phyloP scores from a whole-genome alignment of 2,888 invertebrate genomes.

The Drosophila suboccidentalis region DNA sequence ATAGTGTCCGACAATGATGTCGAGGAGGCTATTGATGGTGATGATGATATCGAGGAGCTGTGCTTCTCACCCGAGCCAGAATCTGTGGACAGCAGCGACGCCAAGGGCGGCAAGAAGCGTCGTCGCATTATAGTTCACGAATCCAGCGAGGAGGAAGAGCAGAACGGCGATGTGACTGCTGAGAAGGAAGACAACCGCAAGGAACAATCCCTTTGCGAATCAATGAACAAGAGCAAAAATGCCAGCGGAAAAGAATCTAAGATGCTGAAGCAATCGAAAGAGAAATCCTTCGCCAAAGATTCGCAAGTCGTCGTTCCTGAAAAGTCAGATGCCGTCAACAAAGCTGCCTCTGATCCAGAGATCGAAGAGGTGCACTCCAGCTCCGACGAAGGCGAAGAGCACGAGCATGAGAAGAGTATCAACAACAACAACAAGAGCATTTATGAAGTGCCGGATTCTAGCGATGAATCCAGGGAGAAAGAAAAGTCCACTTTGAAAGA shows the following conservation, averaged over 20 bases:
- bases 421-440: constrained; percentile 14
- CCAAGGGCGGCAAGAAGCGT: constrained; percentile 30
- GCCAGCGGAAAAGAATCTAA: neutral
- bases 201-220: neutral
- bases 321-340: constrained; percentile 36
- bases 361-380: neutral
- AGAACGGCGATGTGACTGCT: neutral
- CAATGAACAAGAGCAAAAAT: neutral
- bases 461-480: constrained; percentile 7
- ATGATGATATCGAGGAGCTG: constrained; percentile 37
- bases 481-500: neutral
- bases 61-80: constrained; percentile 51
- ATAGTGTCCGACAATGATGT: constrained; percentile 85
- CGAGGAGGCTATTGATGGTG: constrained; percentile 30
- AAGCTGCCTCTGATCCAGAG: constrained; percentile 40
- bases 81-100: neutral
- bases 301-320: neutral
- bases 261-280: neutral
- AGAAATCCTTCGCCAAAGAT: neutral
- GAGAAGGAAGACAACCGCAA: neutral
- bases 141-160: constrained; percentile 37
- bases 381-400: constrained; percentile 20
- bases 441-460: constrained; percentile 34
- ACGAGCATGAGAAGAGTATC: neutral
- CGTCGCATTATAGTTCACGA: constrained; percentile 51